Evolutionary conservation across 2,888 invertebrate species (phyloP), one percentile per base, ranked within the genome.

Genomic region (Stramonita haemastoma): DNA sequence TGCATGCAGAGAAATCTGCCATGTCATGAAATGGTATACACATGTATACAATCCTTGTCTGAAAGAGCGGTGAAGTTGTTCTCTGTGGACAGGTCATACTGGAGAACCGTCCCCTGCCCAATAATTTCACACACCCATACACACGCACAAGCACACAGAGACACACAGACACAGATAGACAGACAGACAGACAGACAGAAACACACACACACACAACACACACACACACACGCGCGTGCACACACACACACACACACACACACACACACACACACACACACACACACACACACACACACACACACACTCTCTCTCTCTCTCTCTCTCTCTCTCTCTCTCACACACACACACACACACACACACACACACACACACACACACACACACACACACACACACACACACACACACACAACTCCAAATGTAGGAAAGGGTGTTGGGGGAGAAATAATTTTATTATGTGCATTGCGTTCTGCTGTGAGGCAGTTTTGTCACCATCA

Each of bases 121-220:
- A 46, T 46, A 46, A n/a, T n/a, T n/a, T 46, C 8, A 34, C 34
- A 32, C 34, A 34, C 34, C 32, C 79, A 79, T 19, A 79, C 79
- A 79, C 34, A 32, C 81, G 81, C 56, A 88, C 81, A 88, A 26
- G 81, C 84, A 83, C 57, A 87, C 79, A 77, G n/a, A n/a, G 29
- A 77, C 29, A 32, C 77, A 77, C 29, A 32, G 29, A 77, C 29
- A 22, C 77, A 77, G 5, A 22, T 32, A 77, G 5, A 22, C 32
- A 77, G 5, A 22, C 77, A 77, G 5, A 22, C 77, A 77, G 5
- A 22, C 81, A 83, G 19, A 46, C 81, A 36, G 6, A 46, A 36
- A 83, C 36, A 29, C 46, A 83, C 22, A 22, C 46, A 36, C 22
- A 22, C 81, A 83, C 36, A 26, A 83, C 36, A 29, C 81, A 83